Evolutionary conservation across 2,113 vertebrate species (phyloP).

Genomic region (Psammodynastes pulverulentus): DNA sequence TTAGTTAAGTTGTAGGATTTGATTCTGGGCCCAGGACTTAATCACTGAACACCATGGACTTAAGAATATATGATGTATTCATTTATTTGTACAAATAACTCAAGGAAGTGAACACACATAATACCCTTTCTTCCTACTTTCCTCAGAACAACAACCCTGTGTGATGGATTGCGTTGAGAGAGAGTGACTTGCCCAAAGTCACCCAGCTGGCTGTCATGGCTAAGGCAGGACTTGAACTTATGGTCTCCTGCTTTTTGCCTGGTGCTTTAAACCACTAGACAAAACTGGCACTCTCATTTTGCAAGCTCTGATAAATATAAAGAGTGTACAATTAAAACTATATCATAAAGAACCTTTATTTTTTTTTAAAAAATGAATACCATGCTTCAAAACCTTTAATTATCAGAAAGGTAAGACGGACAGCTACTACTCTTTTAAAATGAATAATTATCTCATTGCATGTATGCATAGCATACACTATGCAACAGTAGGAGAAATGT

Average conservation of each 20-base stretch:
- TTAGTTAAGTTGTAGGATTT: not conserved
- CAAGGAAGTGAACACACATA: not conserved
- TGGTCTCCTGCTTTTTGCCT: not conserved
- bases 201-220: not conserved
- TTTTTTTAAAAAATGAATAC: not conserved
- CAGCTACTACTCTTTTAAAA: not conserved
- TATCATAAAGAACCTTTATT: not conserved
- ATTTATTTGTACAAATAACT: not conserved
- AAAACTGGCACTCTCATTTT: not conserved
- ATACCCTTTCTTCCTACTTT: not conserved
- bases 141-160: not conserved
- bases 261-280: not conserved
- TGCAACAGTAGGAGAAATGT: not conserved
- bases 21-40: not conserved
- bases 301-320: not conserved
- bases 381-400: not conserved
- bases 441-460: not conserved
- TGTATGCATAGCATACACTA: not conserved
- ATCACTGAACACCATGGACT: not conserved
- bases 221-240: not conserved
- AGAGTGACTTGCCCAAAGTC: not conserved
- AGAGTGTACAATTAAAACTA: not conserved
- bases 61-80: not conserved
- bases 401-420: not conserved
- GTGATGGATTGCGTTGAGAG: not conserved